These are phyloP conservation scores for Conistra vaccinii DNA, from an alignment of 2,888 invertebrate species.

Conservation along the genomic window DNA sequence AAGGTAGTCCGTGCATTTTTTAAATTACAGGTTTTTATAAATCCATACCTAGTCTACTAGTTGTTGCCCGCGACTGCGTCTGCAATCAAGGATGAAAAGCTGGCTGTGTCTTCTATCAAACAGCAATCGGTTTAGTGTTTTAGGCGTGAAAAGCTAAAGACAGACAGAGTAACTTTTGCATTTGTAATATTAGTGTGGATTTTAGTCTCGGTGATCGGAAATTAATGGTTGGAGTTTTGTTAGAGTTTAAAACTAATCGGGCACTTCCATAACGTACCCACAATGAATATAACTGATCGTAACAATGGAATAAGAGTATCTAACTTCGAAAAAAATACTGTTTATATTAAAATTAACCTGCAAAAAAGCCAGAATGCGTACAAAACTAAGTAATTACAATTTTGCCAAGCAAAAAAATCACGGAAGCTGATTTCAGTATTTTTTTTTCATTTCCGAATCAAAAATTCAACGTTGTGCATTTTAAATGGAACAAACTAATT, in stretches of 20 bases:
- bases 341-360: background rate
- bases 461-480: slow-evolving; percentile 2
- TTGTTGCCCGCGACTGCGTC: background rate
- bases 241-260: background rate
- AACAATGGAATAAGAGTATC: background rate
- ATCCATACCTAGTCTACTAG: background rate
- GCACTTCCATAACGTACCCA: background rate
- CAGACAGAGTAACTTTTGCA: background rate
- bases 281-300: background rate
- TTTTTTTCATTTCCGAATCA: background rate
- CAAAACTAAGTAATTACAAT: slow-evolving; percentile 1
- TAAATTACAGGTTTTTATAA: background rate
- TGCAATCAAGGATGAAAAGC: background rate
- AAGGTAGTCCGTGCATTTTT: background rate
- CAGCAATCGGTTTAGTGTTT: background rate
- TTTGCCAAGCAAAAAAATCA: background rate
- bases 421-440: background rate
- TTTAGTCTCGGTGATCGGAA: background rate
- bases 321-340: background rate
- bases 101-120: background rate
- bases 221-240: background rate
- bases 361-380: background rate
- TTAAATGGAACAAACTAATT: slow-evolving; percentile 18
- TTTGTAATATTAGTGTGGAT: background rate
- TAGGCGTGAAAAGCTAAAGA: background rate